Base-by-base conservation (phyloP, 2,888 invertebrate species). In the Timema podura region DNA sequence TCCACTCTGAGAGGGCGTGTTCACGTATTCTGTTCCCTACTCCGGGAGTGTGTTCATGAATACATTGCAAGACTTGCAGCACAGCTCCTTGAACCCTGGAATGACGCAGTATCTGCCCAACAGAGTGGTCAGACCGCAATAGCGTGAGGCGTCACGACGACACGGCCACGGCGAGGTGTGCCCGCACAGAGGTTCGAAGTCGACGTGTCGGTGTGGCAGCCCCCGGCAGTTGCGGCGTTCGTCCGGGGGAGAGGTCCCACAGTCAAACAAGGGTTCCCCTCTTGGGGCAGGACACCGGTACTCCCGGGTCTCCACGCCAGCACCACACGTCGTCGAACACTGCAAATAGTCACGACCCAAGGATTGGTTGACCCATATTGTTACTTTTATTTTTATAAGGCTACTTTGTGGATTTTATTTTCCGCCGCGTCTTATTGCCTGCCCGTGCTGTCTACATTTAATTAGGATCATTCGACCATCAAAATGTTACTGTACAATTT, bases 311-410 rank as follows among this genome's bases (percentile, higher is more conserved):
- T 87, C 85, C 3, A 85, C 76, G 0, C 88, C 88, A 1, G 82
- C 82, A 0, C 88, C 88, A 76, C 88, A 89, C 0, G 83, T 84
- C 51, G 84, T 81, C 1, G 88, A 88, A 79, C 89, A 89, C 88
- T 89, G 77, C n/a, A 79, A 51, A 68, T n/a, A 30, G 30, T 30
- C 30, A 30, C 30, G 30, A 30, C 3, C 30, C 3, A 30, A 30
- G 30, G 30, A 30, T 30, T 30, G 30, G 30, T 30, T 30, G 30
- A 30, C 30, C 30, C 30, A 30, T 30, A 30, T 30, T 30, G 3
- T 30, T 30, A 30, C 1, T 30, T 30, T 30, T 30, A 30, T 30
- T 30, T 30, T 30, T 30, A 30, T 30, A 30, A 30, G 30, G 30
- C 30, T 3, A 30, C 30, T 30, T 30, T 2, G 1, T 30, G 30